These are phyloP conservation scores for Boloria euphrosyne DNA, from an alignment of 2,888 invertebrate species.

Conservation along the genomic window DNA sequence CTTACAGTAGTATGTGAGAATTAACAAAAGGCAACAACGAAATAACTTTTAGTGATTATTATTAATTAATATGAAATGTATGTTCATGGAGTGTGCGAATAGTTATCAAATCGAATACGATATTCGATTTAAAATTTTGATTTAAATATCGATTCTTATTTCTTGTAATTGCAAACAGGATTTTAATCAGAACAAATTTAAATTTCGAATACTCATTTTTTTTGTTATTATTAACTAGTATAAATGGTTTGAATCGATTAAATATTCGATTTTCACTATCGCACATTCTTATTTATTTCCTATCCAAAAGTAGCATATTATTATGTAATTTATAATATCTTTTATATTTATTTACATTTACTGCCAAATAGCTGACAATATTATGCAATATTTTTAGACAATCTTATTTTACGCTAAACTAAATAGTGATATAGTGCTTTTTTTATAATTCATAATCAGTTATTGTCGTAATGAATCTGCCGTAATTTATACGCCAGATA, in stretches of 20 bases:
- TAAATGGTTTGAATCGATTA: not conserved
- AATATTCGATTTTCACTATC: not conserved
- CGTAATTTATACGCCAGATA: too few relatives aligned
- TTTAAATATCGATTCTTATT: too few relatives aligned
- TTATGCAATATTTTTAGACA: conserved; percentile 39
- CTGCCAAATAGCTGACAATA: conserved; percentile 38
- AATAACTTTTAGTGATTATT: not conserved
- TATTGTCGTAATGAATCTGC: not conserved
- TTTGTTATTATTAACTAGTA: too few relatives aligned
- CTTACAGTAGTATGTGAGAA: not conserved
- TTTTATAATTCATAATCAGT: conserved; percentile 24
- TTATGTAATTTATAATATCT: conserved; percentile 7
- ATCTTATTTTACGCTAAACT: conserved; percentile 35
- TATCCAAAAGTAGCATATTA: conserved; percentile 11
- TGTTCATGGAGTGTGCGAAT: not conserved
- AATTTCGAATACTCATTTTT: too few relatives aligned
- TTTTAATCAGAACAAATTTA: too few relatives aligned
- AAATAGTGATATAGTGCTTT: conserved; percentile 29
- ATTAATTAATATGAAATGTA: not conserved
- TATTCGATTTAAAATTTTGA: too few relatives aligned
- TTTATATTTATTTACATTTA: conserved; percentile 34
- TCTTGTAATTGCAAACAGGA: too few relatives aligned
- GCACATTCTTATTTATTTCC: conserved; percentile 5
- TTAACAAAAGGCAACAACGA: conserved; percentile 6
- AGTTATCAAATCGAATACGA: not conserved